Evolutionary conservation across 2,113 vertebrate genomes (phyloP).

Genomic region (Guaruba guarouba): DNA sequence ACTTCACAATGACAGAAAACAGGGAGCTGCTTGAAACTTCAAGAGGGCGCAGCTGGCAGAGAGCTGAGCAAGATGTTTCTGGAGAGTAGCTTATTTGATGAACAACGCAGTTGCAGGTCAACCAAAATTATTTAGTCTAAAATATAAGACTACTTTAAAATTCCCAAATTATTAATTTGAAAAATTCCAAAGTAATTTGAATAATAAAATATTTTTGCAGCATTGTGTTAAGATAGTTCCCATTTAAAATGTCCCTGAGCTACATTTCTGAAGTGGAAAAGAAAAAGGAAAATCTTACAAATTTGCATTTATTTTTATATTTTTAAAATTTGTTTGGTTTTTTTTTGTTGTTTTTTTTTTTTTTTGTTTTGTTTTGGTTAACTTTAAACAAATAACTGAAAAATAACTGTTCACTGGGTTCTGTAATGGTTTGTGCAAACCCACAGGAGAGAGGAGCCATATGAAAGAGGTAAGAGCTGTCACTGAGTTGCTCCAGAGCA

Average conservation of each 20-base stretch:
- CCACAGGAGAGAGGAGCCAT: neutral
- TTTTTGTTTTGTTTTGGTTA: neutral
- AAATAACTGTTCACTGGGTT: neutral
- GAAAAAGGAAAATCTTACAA: neutral
- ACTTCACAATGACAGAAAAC: slow-evolving; percentile 2
- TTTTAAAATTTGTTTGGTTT: neutral
- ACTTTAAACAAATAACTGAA: neutral
- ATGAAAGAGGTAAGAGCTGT: neutral
- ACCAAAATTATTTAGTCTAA: neutral
- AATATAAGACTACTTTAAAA: neutral
- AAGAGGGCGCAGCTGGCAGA: slow-evolving; percentile 27
- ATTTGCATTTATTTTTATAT: neutral
- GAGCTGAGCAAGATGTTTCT: slow-evolving; percentile 15
- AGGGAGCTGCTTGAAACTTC: neutral
- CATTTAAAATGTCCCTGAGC: neutral
- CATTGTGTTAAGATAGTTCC: neutral
- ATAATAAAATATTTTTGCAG: neutral
- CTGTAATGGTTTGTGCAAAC: neutral
- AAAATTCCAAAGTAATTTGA: neutral
- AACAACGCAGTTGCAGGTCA: slow-evolving; percentile 19
- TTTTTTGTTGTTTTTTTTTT: too few species aligned
- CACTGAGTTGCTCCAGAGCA: neutral
- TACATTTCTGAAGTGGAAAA: neutral
- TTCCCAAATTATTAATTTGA: neutral
- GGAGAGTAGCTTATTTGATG: neutral